Conservation (phyloP, 2,888 invertebrate species). For the Drosophila subquinaria region DNA sequence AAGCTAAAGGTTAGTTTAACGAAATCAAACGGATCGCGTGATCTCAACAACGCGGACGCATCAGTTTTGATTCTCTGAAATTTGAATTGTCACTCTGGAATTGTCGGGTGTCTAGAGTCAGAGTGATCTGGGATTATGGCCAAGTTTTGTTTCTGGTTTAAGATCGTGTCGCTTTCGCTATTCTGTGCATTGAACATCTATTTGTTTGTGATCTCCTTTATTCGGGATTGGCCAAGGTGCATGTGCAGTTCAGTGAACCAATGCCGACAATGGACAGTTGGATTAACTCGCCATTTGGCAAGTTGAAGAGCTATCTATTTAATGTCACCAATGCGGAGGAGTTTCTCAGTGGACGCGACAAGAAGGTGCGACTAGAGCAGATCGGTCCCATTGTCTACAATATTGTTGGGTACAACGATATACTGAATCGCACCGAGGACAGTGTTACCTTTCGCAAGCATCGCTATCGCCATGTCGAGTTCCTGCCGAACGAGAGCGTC, state of each 20-base stretch:
- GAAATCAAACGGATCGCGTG: slow-evolving; percentile 74
- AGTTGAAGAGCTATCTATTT: slow-evolving; percentile 90
- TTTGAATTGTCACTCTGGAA: neutral
- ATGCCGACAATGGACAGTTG: slow-evolving; percentile 90
- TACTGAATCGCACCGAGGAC: slow-evolving; percentile 67
- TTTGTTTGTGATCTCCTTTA: slow-evolving; percentile 71
- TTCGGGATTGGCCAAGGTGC: slow-evolving; percentile 67
- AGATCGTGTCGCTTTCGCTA: slow-evolving; percentile 57
- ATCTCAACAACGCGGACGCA: slow-evolving; percentile 60
- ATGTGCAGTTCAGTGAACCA: slow-evolving; percentile 85
- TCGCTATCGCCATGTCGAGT: slow-evolving; percentile 86
- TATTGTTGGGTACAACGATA: slow-evolving; percentile 68
- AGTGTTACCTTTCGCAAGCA: slow-evolving; percentile 87
- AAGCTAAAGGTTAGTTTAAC: slow-evolving; percentile 45
- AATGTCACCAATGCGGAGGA: slow-evolving; percentile 92
- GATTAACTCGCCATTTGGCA: slow-evolving; percentile 89
- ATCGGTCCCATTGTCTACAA: slow-evolving; percentile 88
- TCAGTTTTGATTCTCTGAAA: slow-evolving; percentile 9
- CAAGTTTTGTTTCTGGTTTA: slow-evolving; percentile 45
- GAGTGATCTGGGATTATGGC: slow-evolving; percentile 25
- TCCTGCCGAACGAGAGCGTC: slow-evolving; percentile 87
- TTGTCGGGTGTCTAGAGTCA: neutral
- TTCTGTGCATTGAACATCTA: slow-evolving; percentile 51
- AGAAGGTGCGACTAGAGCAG: slow-evolving; percentile 89
- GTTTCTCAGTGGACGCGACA: slow-evolving; percentile 89